Evolutionary conservation across 2,888 invertebrate genomes (phyloP).

Genomic region (Cristatella mucedo): DNA sequence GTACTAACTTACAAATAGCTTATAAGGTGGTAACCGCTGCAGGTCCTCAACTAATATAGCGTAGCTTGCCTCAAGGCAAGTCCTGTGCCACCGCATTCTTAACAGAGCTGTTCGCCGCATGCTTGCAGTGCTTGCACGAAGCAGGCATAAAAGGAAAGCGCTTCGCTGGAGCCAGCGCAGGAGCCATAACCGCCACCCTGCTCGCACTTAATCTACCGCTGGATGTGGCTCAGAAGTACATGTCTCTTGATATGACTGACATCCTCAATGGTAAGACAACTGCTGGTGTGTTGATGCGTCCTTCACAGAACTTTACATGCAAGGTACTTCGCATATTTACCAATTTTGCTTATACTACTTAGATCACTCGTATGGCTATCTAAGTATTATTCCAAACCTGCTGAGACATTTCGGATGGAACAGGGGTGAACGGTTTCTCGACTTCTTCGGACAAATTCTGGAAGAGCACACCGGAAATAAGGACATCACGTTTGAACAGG

Average conservation of each 20-base stretch:
- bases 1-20: too few relatives aligned
- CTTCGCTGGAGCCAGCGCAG: constrained; percentile 25
- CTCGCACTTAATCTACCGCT: constrained; percentile 12
- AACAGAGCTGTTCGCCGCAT: too few relatives aligned
- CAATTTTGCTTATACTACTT: not conserved
- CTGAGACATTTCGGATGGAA: constrained; percentile 25
- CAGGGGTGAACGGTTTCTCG: constrained; percentile 21
- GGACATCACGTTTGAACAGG: constrained; percentile 17
- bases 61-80: too few relatives aligned
- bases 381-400: constrained; percentile 23
- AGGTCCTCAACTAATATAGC: too few relatives aligned
- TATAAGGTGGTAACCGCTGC: too few relatives aligned
- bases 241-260: not conserved
- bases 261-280: not conserved
- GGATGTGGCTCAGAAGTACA: not conserved
- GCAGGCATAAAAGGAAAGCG: constrained; percentile 17
- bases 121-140: constrained; percentile 9
- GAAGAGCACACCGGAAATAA: constrained; percentile 15
- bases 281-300: too few relatives aligned
- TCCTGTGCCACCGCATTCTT: too few relatives aligned
- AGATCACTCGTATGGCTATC: constrained; percentile 17
- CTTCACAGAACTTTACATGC: too few relatives aligned
- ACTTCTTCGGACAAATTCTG: constrained; percentile 24
- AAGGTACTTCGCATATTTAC: too few relatives aligned
- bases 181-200: constrained; percentile 26